phyloP scores from a whole-genome alignment of 2,888 invertebrate genomes.

The Pseudococcus viburni region DNA sequence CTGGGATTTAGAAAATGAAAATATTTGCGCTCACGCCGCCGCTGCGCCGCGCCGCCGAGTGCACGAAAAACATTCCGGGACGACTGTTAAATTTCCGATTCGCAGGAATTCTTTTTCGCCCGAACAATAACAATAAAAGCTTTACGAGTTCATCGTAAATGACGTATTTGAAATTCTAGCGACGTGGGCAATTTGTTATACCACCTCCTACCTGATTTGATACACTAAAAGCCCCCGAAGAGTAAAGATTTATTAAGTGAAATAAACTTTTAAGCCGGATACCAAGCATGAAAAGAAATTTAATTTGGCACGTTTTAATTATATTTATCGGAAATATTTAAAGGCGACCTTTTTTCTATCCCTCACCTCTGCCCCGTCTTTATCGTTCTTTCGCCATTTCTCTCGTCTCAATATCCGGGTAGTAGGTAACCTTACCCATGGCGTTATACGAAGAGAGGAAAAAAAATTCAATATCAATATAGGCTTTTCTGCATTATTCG shows the following conservation, averaged over 20 bases:
- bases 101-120: slow-evolving; percentile 36
- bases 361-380: background rate
- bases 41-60: background rate
- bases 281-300: slow-evolving; percentile 39
- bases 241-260: slow-evolving; percentile 58
- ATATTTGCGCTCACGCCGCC: background rate
- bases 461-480: slow-evolving; percentile 27
- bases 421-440: background rate
- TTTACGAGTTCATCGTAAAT: slow-evolving; percentile 65
- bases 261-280: slow-evolving; percentile 54
- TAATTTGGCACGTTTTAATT: slow-evolving; percentile 48
- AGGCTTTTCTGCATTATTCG: slow-evolving; percentile 46
- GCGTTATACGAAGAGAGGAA: background rate
- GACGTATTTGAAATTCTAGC: slow-evolving; percentile 64
- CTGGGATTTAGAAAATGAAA: slow-evolving; percentile 63
- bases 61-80: slow-evolving; percentile 43
- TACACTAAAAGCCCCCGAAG: slow-evolving; percentile 51
- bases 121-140: slow-evolving; percentile 64
- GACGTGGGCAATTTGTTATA: slow-evolving; percentile 63
- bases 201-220: slow-evolving; percentile 60
- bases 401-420: background rate
- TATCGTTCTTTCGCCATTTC: background rate
- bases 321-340: slow-evolving; percentile 44
- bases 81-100: slow-evolving; percentile 63
- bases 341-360: background rate